These are phyloP conservation scores for Axinella damicornis DNA, from an alignment of 37 sponge, comb jelly and placozoan genomes.

Conservation along the genomic window DNA sequence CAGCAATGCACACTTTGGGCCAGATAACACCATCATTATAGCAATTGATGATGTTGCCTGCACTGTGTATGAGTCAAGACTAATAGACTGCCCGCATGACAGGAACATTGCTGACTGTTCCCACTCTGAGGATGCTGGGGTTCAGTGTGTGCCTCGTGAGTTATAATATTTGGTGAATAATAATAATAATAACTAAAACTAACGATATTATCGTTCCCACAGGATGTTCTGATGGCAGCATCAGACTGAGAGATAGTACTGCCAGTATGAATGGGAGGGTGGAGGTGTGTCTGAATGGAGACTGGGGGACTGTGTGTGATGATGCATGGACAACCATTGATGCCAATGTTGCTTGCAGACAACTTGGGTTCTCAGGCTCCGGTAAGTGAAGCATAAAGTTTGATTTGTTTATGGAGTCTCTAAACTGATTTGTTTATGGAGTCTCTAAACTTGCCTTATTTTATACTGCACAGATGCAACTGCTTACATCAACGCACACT, in stretches of 20 bases:
- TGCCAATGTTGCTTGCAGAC: constrained; percentile 14
- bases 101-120: not conserved
- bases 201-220: not conserved
- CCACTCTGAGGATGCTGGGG: not conserved
- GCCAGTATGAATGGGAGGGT: constrained; percentile 20
- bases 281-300: constrained; percentile 25
- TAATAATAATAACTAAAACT: too few relatives aligned
- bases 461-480: not conserved
- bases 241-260: constrained; percentile 9
- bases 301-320: constrained; percentile 31
- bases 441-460: too few relatives aligned
- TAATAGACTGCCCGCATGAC: not conserved
- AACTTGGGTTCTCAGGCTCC: not conserved
- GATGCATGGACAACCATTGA: constrained; percentile 14
- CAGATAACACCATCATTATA: not conserved
- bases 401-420: too few relatives aligned
- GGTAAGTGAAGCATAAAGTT: not conserved
- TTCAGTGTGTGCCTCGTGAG: not conserved
- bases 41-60: not conserved
- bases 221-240: constrained; percentile 22
- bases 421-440: too few relatives aligned
- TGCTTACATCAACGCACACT: not conserved
- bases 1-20: not conserved
- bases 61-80: not conserved
- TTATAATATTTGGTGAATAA: too few relatives aligned